These are phyloP conservation scores for Drosophila rhopaloa DNA, from an alignment of 1,140 invertebrate species.

Conservation along the genomic window DNA sequence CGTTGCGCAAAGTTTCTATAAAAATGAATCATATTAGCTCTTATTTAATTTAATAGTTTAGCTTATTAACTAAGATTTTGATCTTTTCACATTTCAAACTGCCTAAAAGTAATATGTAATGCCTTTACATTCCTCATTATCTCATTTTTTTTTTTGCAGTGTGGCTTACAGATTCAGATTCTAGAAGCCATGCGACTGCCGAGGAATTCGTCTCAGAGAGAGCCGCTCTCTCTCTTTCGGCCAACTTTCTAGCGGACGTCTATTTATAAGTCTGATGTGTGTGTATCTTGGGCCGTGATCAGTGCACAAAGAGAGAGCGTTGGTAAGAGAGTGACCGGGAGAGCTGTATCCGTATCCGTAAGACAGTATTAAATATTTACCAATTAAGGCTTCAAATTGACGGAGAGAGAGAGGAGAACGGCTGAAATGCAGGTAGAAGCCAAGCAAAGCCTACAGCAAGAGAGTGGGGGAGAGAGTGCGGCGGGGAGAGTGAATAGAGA, in stretches of 20 bases:
- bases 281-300: constrained; percentile 52
- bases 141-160: background rate
- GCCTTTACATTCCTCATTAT: too few relatives aligned
- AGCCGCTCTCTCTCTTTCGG: constrained; percentile 17
- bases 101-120: background rate
- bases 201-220: constrained; percentile 57
- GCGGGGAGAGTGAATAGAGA: background rate
- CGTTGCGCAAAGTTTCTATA: too few relatives aligned
- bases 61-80: too few relatives aligned
- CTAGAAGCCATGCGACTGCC: constrained; percentile 73
- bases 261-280: constrained; percentile 82
- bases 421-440: constrained; percentile 29
- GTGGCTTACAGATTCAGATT: constrained; percentile 49
- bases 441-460: constrained; percentile 41
- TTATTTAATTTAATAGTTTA: too few relatives aligned
- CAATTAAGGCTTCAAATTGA: constrained; percentile 43
- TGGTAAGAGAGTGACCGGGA: background rate
- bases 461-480: background rate
- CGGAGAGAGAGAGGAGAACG: background rate
- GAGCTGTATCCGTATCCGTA: constrained; percentile 9
- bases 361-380: constrained; percentile 46
- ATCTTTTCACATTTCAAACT: too few relatives aligned
- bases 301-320: constrained; percentile 15
- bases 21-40: too few relatives aligned
- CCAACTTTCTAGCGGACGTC: constrained; percentile 43